Evolutionary conservation across 2,113 vertebrate species (phyloP).

Genomic region (Onychostoma macrolepis): DNA sequence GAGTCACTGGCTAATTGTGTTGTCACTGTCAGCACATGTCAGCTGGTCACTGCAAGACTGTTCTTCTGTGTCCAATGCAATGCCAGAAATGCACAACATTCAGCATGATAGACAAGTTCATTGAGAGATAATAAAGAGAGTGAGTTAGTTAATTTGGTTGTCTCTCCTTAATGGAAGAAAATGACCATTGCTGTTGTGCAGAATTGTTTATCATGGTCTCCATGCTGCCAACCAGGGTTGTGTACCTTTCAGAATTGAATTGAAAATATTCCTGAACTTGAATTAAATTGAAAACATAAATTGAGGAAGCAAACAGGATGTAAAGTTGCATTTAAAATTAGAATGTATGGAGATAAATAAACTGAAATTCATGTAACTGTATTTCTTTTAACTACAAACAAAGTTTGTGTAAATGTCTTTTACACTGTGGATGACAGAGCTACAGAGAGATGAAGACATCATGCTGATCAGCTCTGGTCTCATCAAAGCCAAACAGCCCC

Average conservation of each 20-base stretch:
- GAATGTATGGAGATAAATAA: background rate
- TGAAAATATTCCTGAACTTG: background rate
- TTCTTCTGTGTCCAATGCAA: conserved; percentile 15
- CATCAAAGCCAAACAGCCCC: background rate
- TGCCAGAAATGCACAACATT: conserved; percentile 8
- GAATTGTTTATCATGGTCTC: background rate
- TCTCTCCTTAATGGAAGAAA: background rate
- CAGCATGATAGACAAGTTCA: conserved; percentile 11
- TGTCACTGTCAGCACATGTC: conserved; percentile 30
- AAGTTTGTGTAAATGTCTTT: no score
- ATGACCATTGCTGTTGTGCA: background rate
- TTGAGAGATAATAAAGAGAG: background rate
- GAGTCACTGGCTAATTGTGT: conserved; percentile 30
- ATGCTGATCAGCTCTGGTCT: conserved; percentile 1
- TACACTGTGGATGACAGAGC: background rate
- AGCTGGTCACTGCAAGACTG: conserved; percentile 19
- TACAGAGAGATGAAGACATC: conserved; percentile 5
- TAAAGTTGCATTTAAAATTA: background rate
- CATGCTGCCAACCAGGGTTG: background rate
- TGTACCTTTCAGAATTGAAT: background rate
- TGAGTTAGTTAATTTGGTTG: background rate
- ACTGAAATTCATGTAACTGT: background rate
- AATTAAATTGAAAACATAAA: background rate
- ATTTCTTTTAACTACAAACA: background rate
- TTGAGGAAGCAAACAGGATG: background rate